Conservation (phyloP, 1,140 invertebrate genomes). For the Globodera rostochiensis region DNA sequence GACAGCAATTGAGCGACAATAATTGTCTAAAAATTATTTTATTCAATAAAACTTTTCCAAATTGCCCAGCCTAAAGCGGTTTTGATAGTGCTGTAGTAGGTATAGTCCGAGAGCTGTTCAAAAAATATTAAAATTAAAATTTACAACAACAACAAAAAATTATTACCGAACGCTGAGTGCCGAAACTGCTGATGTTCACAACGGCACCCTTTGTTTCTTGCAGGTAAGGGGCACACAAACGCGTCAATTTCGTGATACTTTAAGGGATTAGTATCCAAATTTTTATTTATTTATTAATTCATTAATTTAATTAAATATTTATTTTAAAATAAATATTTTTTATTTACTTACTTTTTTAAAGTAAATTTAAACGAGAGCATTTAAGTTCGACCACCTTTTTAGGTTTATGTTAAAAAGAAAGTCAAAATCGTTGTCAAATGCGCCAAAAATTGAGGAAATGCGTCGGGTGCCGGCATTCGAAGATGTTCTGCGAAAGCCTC, state of each 20-base stretch:
- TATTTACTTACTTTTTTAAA: no score
- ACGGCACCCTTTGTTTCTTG: constrained; percentile 33
- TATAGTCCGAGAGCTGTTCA: constrained; percentile 36
- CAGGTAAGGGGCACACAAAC: constrained; percentile 33
- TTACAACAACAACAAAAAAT: constrained; percentile 9
- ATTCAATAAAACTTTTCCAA: not conserved
- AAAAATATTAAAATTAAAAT: constrained; percentile 10
- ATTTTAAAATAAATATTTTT: no score
- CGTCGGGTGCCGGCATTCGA: not conserved
- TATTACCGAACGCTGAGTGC: constrained; percentile 35
- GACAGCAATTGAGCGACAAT: constrained; percentile 29
- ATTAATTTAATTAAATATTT: not conserved
- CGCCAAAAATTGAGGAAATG: constrained; percentile 4
- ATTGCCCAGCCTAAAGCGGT: constrained; percentile 19
- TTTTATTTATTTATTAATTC: not conserved
- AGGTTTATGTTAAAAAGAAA: constrained; percentile 41
- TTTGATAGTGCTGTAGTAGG: constrained; percentile 31
- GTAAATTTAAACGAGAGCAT: no score
- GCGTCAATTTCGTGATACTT: constrained; percentile 38
- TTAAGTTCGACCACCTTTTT: constrained; percentile 21
- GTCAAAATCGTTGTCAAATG: constrained; percentile 32
- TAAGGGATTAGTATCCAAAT: not conserved
- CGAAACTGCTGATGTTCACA: constrained; percentile 42
- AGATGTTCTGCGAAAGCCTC: not conserved
- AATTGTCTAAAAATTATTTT: constrained; percentile 20